Evolutionary conservation across 2,797 vertebrate species (phyloP).

Genomic region (Mus caroli): DNA sequence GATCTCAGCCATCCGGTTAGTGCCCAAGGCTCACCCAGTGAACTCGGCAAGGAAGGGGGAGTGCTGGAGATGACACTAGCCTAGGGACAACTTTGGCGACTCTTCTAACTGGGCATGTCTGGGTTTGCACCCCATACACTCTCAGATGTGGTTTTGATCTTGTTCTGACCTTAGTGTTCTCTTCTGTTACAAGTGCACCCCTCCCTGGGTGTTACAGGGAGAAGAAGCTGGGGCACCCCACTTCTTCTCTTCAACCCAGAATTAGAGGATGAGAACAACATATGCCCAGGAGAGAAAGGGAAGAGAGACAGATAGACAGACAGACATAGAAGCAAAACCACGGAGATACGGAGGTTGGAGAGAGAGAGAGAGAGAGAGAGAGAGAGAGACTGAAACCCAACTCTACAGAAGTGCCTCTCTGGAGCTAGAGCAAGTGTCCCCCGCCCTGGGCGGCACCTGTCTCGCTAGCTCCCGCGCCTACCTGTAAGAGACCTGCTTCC

Average conservation of each 20-base stretch:
- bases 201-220: neutral
- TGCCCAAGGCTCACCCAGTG: constrained; percentile 27
- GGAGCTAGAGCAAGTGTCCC: neutral
- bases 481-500: constrained; percentile 99
- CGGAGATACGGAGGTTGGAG: neutral
- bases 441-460: constrained; percentile 65
- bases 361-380: neutral
- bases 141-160: neutral
- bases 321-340: too few species aligned
- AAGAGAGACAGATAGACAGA: neutral
- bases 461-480: constrained; percentile 84
- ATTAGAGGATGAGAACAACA: neutral
- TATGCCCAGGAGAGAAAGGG: neutral
- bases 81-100: constrained; percentile 72
- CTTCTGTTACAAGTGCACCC: neutral
- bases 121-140: neutral
- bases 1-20: neutral
- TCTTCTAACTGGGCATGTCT: constrained; percentile 40
- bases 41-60: neutral
- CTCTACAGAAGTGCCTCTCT: neutral
- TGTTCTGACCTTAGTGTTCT: neutral
- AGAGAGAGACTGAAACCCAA: neutral
- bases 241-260: constrained; percentile 18
- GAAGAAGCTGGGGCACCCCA: neutral
- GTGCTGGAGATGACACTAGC: neutral